Evolutionary conservation across 2,113 vertebrate genomes (phyloP), one percentile per base, ranked within the genome.

Genomic region (Eleginops maclovinus): DNA sequence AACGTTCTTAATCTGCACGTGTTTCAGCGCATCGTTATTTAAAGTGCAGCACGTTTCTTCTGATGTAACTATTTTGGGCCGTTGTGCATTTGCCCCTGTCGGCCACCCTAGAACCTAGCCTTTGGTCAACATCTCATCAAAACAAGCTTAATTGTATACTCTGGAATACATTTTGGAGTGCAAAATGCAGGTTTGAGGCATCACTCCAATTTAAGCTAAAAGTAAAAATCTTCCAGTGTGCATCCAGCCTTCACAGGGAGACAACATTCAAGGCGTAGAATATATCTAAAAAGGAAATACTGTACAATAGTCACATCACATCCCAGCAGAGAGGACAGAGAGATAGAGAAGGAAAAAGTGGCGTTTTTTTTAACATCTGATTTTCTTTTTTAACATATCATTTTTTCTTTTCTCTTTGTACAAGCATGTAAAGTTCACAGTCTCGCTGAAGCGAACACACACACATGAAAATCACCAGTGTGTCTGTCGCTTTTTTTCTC

Each of bases 241-340:
- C 87, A 87, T 87, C 90, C 78, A 82, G 80, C 89, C 83, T 59
- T 74, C 56, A 77, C 77, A 83, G 87, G 88, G 93, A 91, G 86
- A 91, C 82, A 81, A 94, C 93, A 93, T 93, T 94, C 92, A 94
- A 93, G 90, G 91, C 88, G 22, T 65, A 89, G 90, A 84, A 88
- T 90, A 93, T 84, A 93, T 91, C 87, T 91, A 92, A 92, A 94
- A 93, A 94, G 89, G 74, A 93, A 89, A 84, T 81, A 92, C 93
- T 93, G 91, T 94, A 95, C 91, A 94, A 80, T 83, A 91, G 90
- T 88, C 93, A 93, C 93, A 87, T 90, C 85, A 94, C 91, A 87
- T 92, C 87, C 91, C 88, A 85, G 89, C 89, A 74, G 87, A 89
- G 89, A 79, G 82, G 64, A 85, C 81, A 80, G 67, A 80, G 65